phyloP scores from a whole-genome alignment of 2,888 invertebrate genomes.

The Troides oblongomaculatus region DNA sequence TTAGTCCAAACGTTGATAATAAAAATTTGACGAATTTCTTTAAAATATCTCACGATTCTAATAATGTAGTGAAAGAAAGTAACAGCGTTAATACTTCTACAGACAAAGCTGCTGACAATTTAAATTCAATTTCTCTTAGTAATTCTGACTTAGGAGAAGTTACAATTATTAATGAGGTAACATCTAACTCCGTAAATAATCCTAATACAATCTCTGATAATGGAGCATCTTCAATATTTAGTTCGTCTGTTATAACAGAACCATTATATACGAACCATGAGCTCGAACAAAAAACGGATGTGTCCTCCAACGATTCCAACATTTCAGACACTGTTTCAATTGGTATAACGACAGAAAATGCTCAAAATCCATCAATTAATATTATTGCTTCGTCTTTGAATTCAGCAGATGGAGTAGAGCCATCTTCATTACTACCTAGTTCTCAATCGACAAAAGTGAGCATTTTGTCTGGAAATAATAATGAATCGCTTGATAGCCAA shows the following conservation, averaged over 20 bases:
- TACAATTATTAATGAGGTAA: neutral
- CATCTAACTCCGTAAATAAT: slow-evolving; percentile 8
- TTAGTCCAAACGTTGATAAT: neutral
- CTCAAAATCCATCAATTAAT: neutral
- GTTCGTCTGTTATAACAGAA: slow-evolving; percentile 2
- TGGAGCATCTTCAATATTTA: neutral
- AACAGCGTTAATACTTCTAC: neutral
- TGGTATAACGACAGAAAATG: neutral
- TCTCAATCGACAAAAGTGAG: neutral
- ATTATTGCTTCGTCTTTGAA: neutral
- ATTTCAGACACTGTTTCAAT: neutral
- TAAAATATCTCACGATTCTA: neutral
- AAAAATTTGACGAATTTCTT: neutral
- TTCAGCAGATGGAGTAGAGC: neutral
- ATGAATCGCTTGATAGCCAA: neutral
- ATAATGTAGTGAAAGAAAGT: slow-evolving; percentile 2
- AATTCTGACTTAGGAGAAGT: slow-evolving; percentile 3
- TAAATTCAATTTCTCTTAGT: neutral
- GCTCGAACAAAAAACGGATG: neutral
- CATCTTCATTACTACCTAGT: neutral
- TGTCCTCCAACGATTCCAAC: neutral
- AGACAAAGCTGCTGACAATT: neutral
- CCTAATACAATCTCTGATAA: slow-evolving; percentile 1
- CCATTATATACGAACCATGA: neutral
- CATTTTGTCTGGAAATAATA: slow-evolving; percentile 1